Percentiles rank a stretch among this genome's conserved stretches.
These are phyloP conservation scores for Trichogramma evanescens DNA, from an alignment of 2,888 invertebrate genomes.

Conservation along the genomic window DNA sequence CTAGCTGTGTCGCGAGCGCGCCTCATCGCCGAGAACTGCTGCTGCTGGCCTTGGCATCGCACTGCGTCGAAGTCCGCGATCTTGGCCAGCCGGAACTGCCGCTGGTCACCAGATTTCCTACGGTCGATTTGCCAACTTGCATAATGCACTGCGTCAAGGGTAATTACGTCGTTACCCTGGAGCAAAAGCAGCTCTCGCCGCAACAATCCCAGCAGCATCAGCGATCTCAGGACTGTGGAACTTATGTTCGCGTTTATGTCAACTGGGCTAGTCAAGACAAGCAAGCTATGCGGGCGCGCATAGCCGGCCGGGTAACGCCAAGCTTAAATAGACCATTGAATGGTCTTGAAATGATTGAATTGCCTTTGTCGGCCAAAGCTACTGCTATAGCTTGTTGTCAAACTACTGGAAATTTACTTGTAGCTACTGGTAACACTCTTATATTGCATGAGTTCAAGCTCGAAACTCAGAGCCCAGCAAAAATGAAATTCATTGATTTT, in stretches of 20 bases:
- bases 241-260: conserved; percentile 64
- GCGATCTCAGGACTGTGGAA: conserved; percentile 7
- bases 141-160: conserved; percentile 63
- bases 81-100: conserved; percentile 43
- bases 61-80: conserved; percentile 57
- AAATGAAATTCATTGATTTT: conserved; percentile 63
- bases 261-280: conserved; percentile 59
- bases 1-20: conserved; percentile 56
- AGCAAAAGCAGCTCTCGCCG: conserved; percentile 50
- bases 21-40: conserved; percentile 47
- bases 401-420: conserved; percentile 48
- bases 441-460: conserved; percentile 57
- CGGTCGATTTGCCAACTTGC: conserved; percentile 64
- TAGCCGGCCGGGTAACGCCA: conserved; percentile 69
- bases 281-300: conserved; percentile 60
- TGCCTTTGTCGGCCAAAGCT: conserved; percentile 58
- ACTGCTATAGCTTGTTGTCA: conserved; percentile 60
- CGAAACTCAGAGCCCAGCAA: conserved; percentile 62
- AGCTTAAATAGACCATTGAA: conserved; percentile 59
- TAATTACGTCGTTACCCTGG: conserved; percentile 63
- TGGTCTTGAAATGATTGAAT: conserved; percentile 66
- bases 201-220: conserved; percentile 34
- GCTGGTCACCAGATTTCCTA: conserved; percentile 60
- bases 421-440: conserved; percentile 48
- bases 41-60: conserved; percentile 56